These are phyloP conservation scores for Sylvia borin DNA, from an alignment of 2,797 vertebrate genomes.

Conservation along the genomic window DNA sequence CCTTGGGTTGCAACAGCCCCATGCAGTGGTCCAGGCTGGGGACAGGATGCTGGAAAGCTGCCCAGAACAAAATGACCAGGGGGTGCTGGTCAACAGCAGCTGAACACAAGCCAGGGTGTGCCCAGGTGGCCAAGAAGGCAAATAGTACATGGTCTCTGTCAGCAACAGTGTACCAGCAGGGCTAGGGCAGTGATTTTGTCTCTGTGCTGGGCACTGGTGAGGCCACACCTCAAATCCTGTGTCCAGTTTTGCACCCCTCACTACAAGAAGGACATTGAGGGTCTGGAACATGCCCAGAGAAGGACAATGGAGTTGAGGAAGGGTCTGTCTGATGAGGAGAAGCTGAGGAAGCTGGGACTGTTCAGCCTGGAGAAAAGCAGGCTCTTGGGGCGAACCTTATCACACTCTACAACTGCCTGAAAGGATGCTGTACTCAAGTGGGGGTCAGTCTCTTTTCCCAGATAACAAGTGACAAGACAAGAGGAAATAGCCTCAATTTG, in stretches of 20 bases:
- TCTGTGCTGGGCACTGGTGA: background rate
- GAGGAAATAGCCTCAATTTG: background rate
- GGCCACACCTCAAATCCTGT: background rate
- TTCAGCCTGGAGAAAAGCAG: background rate
- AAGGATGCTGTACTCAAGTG: background rate
- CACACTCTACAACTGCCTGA: fast-evolving
- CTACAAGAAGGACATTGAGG: background rate
- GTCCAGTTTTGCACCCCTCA: background rate
- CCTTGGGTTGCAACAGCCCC: background rate
- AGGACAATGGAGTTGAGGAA: fast-evolving
- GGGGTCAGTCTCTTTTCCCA: fast-evolving
- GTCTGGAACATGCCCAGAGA: fast-evolving
- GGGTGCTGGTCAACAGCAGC: fast-evolving
- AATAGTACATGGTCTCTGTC: background rate
- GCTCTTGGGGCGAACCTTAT: fast-evolving
- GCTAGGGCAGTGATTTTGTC: fast-evolving
- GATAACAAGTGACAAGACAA: background rate
- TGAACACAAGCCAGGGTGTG: background rate
- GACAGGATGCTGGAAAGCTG: background rate
- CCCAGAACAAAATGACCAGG: background rate
- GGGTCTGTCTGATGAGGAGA: background rate
- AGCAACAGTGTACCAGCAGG: background rate
- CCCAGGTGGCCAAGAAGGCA: background rate
- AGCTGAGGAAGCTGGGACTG: background rate
- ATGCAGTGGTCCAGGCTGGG: no score